Base-by-base conservation (phyloP, 1,140 invertebrate species). In the Lordiphosa collinella region DNA sequence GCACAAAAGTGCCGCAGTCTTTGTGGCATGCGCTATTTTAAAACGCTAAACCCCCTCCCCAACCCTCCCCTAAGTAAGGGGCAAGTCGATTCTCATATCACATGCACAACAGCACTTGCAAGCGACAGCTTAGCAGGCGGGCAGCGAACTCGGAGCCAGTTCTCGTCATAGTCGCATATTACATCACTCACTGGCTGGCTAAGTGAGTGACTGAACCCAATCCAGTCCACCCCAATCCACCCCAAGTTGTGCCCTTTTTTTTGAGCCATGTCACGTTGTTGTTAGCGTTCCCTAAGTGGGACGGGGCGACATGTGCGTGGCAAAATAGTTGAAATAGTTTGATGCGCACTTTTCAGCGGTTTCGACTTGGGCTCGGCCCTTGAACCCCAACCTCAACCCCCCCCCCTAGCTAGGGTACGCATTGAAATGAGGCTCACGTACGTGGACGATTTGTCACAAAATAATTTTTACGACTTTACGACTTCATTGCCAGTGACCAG, bases 391-490 rank as follows among this genome's bases (percentile, higher is more conserved):
- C 38, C 47, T 47, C 34, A 38, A 3, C 40, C 8, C 7, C 0
- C 12, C 11, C n/a, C n/a, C 13, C 0, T 55, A 61, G 78, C 82
- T 47, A 70, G 74, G 63, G 67, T 63, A 62, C 76, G 78, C 82
- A 87, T 88, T 88, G 87, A 87, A 88, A 88, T 88, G 86, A 75
- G 78, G 53, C 74, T 72, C 86, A 88, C 86, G 86, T 88, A 88
- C 68, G 68, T 64, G 59, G 78, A 86, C 86, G 78, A 88, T 88
- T 88, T 88, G 86, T 88, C 86, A 88, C 86, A 88, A 88, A 88
- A 88, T 88, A 88, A 88, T 88, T 86, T 88, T 88, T 88, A 88
- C 80, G 86, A 88, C 86, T 88, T 88, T 78, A 87, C 80, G 79
- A 85, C 79, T 84, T 66, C 68, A 84, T 72, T 64, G 67, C 41